phyloP scores from a whole-genome alignment of 2,797 vertebrate species.

The Austrolebias charrua region DNA sequence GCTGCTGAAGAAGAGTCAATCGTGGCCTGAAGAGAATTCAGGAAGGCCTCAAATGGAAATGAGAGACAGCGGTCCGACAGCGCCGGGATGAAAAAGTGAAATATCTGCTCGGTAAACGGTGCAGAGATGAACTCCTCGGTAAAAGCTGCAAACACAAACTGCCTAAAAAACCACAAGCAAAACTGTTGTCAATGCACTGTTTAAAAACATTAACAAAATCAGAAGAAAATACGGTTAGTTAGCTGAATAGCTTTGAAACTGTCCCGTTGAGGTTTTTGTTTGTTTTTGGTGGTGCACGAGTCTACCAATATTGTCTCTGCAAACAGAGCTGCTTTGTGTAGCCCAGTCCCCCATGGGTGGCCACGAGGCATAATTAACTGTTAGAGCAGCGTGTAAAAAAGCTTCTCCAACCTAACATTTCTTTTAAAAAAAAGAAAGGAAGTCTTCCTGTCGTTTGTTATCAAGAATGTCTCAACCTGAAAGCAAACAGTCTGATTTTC shows the following conservation, averaged over 20 bases:
- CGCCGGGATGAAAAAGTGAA: slow-evolving; percentile 94
- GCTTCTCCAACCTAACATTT: slow-evolving; percentile 70
- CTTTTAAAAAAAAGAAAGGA: slow-evolving; percentile 77
- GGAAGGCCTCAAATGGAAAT: slow-evolving; percentile 94
- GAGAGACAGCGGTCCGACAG: slow-evolving; percentile 83
- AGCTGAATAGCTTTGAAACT: slow-evolving; percentile 22
- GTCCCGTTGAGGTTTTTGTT: slow-evolving; percentile 27
- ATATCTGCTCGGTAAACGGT: slow-evolving; percentile 95
- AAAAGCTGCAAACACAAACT: slow-evolving; percentile 92
- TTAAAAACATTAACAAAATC: slow-evolving; percentile 1
- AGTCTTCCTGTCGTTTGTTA: slow-evolving; percentile 61
- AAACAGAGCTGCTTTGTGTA: slow-evolving; percentile 71
- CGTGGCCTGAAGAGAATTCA: slow-evolving; percentile 85
- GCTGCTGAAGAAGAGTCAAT: slow-evolving; percentile 67
- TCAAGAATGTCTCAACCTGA: slow-evolving; percentile 70
- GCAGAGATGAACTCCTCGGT: slow-evolving; percentile 92
- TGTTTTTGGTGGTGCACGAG: background rate
- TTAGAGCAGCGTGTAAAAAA: slow-evolving; percentile 73
- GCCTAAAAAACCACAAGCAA: slow-evolving; percentile 74
- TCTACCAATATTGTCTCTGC: slow-evolving; percentile 61
- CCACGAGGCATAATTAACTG: slow-evolving; percentile 71
- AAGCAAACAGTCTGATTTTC: slow-evolving; percentile 72
- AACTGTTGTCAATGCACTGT: background rate
- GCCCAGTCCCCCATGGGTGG: slow-evolving; percentile 69
- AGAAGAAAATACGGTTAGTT: slow-evolving; percentile 3